phyloP scores from a whole-genome alignment of 2,797 vertebrate genomes.

The Poecilia picta region DNA sequence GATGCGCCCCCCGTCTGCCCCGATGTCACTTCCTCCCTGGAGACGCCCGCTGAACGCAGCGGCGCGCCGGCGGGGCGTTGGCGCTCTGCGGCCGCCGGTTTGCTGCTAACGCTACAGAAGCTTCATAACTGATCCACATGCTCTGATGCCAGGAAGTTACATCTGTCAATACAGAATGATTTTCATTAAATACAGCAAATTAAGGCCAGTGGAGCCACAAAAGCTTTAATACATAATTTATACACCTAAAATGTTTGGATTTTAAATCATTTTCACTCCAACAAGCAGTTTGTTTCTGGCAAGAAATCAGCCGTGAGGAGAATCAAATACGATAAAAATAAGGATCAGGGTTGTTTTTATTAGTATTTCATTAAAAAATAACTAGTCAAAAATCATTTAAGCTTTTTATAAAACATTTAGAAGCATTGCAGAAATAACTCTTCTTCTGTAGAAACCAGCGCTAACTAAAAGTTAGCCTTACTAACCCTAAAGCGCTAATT shows the following conservation, averaged over 20 bases:
- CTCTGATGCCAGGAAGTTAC: background rate
- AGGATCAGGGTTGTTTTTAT: background rate
- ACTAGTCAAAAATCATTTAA: background rate
- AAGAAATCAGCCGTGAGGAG: background rate
- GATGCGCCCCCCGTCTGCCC: conserved; percentile 50
- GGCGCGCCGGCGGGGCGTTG: background rate
- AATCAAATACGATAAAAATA: background rate
- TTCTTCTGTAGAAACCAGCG: too few species aligned
- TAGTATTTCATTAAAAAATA: background rate
- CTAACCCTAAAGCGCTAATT: too few species aligned
- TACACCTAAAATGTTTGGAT: background rate
- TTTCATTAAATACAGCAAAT: background rate
- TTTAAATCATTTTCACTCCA: background rate
- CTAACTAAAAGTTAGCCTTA: too few species aligned
- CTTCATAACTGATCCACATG: background rate
- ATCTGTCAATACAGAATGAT: background rate
- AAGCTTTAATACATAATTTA: background rate
- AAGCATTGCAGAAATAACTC: background rate
- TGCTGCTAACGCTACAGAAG: background rate
- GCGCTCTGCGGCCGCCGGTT: background rate
- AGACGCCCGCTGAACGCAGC: conserved; percentile 28
- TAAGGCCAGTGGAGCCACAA: too few species aligned
- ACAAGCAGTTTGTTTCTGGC: background rate
- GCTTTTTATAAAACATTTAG: background rate
- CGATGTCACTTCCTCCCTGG: conserved; percentile 51